Base-by-base conservation (phyloP, 2,797 vertebrate species). In the Etheostoma nigrum region DNA sequence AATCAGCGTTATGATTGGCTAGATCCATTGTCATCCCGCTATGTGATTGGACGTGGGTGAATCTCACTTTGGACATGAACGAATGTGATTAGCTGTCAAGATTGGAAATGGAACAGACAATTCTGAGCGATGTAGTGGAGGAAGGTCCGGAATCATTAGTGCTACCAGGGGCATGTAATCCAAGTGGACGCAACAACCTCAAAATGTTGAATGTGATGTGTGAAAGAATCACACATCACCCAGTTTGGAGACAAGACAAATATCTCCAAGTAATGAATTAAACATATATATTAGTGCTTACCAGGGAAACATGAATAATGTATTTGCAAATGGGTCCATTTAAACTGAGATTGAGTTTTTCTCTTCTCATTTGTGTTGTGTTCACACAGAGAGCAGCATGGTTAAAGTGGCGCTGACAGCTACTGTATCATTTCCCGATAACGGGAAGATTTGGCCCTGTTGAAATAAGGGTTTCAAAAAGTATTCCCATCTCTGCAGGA, bases 251-350 rank as follows among this genome's bases (percentile, higher is more conserved):
- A 51, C 42, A 71, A 53, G 18, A 71, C 18, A 68, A 72, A 70
- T 48, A 40, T 70, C 66, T 72, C 42, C 45, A 33, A 25, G 59
- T 72, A 59, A 88, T 89, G 80, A 86, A 85, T 91, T 81, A 87
- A 88, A 85, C 77, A 88, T 40, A 82, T 78, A 76, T 75, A 85
- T 88, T 75, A 72, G 82, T 62, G 44, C 69, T 80, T 72, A 67
- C 75, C 9, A 5, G 57, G 44, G 53, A 65, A 69, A 67, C 76
- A 91, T 84, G 86, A 89, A 89, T 88, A 81, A 91, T 89, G 79
- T 2, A 88, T 91, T 81, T 78, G 67, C 67, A 87, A 85, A 85
- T 84, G 45, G 55, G 74, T 74, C 63, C 49, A 75, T 78, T 88
- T 88, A 82, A 85, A 78, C 18, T 0, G 12, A 64, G 66, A 83